Evolutionary conservation across 2,113 vertebrate species (phyloP).

Genomic region (Dryoscopus gambensis): DNA sequence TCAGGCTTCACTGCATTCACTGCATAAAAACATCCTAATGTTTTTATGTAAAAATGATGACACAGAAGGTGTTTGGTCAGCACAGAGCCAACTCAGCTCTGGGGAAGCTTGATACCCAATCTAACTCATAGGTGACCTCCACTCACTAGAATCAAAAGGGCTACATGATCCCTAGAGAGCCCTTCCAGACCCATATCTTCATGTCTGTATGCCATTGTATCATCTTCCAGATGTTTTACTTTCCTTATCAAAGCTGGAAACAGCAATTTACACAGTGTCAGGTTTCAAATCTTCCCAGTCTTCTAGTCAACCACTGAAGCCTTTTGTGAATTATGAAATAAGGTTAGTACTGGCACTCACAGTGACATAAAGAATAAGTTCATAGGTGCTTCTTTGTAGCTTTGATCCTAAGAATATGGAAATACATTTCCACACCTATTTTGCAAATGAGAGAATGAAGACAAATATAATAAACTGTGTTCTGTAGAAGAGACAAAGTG

Average conservation of each 20-base stretch:
- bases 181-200: not conserved
- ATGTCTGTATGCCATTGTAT: not conserved
- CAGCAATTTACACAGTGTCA: not conserved
- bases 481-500: not conserved
- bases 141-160: not conserved
- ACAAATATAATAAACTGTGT: not conserved
- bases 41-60: not conserved
- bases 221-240: not conserved
- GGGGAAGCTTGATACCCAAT: not conserved
- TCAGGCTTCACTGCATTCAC: not conserved
- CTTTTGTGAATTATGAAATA: not conserved
- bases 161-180: not conserved
- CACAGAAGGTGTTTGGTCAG: not conserved
- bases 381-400: not conserved
- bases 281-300: not conserved
- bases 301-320: not conserved
- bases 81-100: not conserved
- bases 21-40: too few species aligned
- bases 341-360: not conserved
- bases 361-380: not conserved
- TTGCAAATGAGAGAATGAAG: not conserved
- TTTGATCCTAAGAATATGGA: not conserved
- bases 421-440: not conserved
- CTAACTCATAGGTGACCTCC: not conserved
- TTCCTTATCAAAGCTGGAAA: not conserved